Evolutionary conservation across 2,888 invertebrate species (phyloP).

Genomic region (Drosophila rellima): DNA sequence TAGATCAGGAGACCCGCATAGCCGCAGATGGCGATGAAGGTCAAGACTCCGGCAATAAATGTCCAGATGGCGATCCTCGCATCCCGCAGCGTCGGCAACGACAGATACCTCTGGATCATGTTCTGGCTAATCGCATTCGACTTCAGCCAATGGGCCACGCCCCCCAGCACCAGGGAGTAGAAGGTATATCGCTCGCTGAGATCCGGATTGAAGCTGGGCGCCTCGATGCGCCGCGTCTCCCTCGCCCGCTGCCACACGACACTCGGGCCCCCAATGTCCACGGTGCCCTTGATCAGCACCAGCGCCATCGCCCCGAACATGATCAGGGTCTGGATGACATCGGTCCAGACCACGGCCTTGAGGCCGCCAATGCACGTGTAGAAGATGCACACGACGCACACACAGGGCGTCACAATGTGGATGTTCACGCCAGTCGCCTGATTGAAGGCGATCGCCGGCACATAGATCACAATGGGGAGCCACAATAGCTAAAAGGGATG

Average conservation of each 20-base stretch:
- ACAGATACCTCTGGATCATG: slow-evolving; percentile 92
- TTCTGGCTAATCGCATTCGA: slow-evolving; percentile 91
- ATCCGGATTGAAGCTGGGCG: slow-evolving; percentile 88
- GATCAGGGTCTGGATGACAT: slow-evolving; percentile 89
- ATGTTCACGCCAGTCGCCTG: slow-evolving; percentile 93
- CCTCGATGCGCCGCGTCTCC: slow-evolving; percentile 88
- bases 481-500: slow-evolving; percentile 87
- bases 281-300: slow-evolving; percentile 89
- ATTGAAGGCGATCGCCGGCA: slow-evolving; percentile 91
- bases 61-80: slow-evolving; percentile 87
- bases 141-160: slow-evolving; percentile 90
- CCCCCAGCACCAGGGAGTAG: slow-evolving; percentile 90
- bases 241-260: slow-evolving; percentile 88
- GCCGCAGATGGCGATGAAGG: slow-evolving; percentile 91
- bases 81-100: slow-evolving; percentile 88
- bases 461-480: slow-evolving; percentile 91
- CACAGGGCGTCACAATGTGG: slow-evolving; percentile 90
- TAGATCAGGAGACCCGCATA: slow-evolving; percentile 95
- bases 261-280: slow-evolving; percentile 88
- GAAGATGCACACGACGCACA: slow-evolving; percentile 92
- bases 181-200: slow-evolving; percentile 91
- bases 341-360: slow-evolving; percentile 90
- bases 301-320: slow-evolving; percentile 90
- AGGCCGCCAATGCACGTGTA: slow-evolving; percentile 91
- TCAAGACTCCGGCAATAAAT: slow-evolving; percentile 91